These are phyloP conservation scores for Smutsia temminckii DNA, from an alignment of 2,797 vertebrate genomes.

Conservation along the genomic window DNA sequence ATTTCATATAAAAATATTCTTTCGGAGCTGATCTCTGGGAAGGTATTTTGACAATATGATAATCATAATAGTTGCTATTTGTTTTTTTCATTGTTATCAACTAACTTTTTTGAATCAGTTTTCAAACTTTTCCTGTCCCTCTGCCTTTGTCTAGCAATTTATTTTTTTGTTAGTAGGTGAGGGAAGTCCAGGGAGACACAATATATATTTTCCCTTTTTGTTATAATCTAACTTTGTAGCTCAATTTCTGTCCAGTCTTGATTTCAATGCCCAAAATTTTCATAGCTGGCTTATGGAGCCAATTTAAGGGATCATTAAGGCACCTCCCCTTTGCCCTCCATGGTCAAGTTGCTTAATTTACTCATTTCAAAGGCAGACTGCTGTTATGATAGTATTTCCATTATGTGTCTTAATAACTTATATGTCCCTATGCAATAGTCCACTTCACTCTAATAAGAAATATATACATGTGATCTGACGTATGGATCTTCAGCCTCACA, in stretches of 20 bases:
- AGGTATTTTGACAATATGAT: conserved; percentile 38
- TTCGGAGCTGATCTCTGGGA: neutral
- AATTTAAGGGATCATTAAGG: conserved; percentile 26
- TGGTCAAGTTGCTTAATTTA: conserved; percentile 46
- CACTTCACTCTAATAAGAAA: conserved; percentile 57
- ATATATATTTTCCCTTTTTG: neutral
- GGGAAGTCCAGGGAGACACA: neutral
- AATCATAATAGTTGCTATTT: neutral
- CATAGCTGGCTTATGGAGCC: neutral
- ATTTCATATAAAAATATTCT: neutral
- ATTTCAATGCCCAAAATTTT: conserved; percentile 17
- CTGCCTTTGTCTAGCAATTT: neutral
- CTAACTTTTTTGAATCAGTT: neutral
- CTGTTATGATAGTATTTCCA: neutral
- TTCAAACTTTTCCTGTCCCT: neutral
- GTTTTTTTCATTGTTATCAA: neutral
- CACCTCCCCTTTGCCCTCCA: neutral
- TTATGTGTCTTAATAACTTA: conserved; percentile 48
- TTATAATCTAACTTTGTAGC: neutral
- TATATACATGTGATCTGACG: conserved; percentile 36
- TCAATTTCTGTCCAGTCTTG: neutral
- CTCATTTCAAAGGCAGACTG: conserved; percentile 32
- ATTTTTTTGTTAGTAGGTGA: neutral
- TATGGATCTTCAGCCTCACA: conserved; percentile 65
- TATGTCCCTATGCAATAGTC: conserved; percentile 45